These are phyloP conservation scores for Microchrysa polita DNA, from an alignment of 2,888 invertebrate genomes.

Conservation along the genomic window DNA sequence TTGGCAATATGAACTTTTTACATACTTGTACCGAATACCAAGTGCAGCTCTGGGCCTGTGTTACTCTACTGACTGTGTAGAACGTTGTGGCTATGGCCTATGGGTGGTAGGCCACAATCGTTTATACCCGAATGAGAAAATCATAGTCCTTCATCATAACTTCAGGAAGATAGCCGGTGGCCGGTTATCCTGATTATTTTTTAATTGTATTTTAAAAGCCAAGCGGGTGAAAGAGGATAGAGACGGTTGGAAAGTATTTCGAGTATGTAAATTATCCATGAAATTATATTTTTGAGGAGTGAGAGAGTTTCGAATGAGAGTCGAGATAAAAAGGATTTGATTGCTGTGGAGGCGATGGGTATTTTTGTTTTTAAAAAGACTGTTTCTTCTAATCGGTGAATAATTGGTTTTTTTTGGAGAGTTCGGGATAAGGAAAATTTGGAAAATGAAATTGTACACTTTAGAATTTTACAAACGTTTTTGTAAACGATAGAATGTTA, in stretches of 20 bases:
- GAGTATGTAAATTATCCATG: constrained; percentile 37
- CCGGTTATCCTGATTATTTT: constrained; percentile 43
- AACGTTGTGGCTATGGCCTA: background rate
- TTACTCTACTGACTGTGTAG: no score
- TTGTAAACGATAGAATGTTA: no score
- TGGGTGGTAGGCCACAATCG: background rate
- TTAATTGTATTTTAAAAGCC: constrained; percentile 42
- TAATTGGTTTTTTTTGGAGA: no score
- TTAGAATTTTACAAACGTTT: no score
- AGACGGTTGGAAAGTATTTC: constrained; percentile 13
- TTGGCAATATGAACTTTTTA: constrained; percentile 34
- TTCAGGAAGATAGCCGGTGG: constrained; percentile 28
- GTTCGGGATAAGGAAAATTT: no score
- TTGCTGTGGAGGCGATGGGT: background rate
- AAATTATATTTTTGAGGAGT: constrained; percentile 1
- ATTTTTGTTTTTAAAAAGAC: background rate
- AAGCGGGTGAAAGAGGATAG: constrained; percentile 5
- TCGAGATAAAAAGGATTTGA: constrained; percentile 37
- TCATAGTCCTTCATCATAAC: constrained; percentile 36
- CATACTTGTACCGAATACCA: no score
- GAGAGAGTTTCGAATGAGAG: background rate
- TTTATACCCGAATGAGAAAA: background rate
- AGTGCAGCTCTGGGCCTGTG: no score
- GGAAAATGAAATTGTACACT: no score
- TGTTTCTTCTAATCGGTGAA: no score